Evolutionary conservation across 2,113 vertebrate genomes (phyloP).

Genomic region (Psilopogon haemacephalus): DNA sequence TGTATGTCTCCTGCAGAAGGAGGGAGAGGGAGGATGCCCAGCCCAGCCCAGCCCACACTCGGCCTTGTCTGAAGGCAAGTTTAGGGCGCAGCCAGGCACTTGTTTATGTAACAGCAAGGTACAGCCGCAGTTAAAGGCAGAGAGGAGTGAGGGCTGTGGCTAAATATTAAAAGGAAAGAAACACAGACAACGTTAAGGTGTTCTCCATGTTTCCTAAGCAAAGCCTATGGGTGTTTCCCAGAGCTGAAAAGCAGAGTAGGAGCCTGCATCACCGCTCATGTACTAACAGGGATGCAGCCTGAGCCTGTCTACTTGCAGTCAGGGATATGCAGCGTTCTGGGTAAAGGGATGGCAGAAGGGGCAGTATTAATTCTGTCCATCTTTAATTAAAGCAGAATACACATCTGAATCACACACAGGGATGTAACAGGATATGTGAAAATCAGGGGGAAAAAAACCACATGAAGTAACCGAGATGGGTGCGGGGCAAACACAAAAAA

Average conservation of each 20-base stretch:
- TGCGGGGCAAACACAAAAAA: neutral
- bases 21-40: neutral
- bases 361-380: neutral
- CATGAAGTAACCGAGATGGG: neutral
- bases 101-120: constrained; percentile 50
- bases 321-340: neutral
- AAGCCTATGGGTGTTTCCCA: neutral
- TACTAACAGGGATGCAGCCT: neutral
- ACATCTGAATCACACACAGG: neutral
- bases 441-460: neutral
- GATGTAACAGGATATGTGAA: neutral
- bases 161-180: neutral
- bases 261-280: neutral
- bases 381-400: constrained; percentile 8
- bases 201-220: neutral
- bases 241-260: neutral
- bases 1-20: neutral
- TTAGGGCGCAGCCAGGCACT: neutral
- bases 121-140: constrained; percentile 3
- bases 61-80: neutral
- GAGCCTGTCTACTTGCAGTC: neutral
- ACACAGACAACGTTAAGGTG: neutral
- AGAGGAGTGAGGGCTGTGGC: neutral
- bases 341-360: neutral
- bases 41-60: neutral